phyloP scores from a whole-genome alignment of 92 coral and sea anemone species.

The Porites evermanni region DNA sequence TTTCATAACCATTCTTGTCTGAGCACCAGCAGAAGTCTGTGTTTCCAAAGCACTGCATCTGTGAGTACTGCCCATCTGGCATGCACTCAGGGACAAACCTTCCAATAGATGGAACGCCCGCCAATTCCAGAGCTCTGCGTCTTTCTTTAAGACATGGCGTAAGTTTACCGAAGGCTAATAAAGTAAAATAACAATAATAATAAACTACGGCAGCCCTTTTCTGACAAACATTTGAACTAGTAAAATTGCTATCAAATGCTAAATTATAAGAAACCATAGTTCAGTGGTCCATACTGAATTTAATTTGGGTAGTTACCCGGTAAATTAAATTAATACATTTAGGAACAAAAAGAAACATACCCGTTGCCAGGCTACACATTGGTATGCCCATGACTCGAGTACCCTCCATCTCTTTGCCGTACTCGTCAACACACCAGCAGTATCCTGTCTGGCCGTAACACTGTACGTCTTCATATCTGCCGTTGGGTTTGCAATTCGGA shows the following conservation, averaged over 20 bases:
- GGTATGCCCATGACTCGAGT: constrained; percentile 77
- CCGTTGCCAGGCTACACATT: constrained; percentile 60
- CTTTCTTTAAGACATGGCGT: constrained; percentile 67
- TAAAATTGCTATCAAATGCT: too few relatives aligned
- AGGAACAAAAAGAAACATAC: constrained; percentile 23
- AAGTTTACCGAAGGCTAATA: constrained; percentile 18
- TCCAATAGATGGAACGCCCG: constrained; percentile 78
- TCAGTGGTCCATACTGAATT: too few relatives aligned
- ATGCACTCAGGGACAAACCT: constrained; percentile 81
- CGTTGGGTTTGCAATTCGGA: constrained; percentile 69
- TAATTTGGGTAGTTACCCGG: too few relatives aligned
- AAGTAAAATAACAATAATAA: not conserved
- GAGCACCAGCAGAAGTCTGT: constrained; percentile 84
- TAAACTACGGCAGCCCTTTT: too few relatives aligned
- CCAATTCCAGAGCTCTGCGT: constrained; percentile 62
- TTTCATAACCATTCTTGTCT: constrained; percentile 67
- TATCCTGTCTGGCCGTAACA: constrained; percentile 66
- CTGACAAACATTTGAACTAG: too few relatives aligned
- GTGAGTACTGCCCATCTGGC: constrained; percentile 65
- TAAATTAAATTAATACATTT: not conserved
- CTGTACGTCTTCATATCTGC: constrained; percentile 67
- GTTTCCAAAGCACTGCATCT: constrained; percentile 68
- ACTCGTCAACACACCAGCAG: constrained; percentile 82
- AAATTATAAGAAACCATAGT: too few relatives aligned
- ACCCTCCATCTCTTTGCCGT: constrained; percentile 58